Percentiles rank a stretch among this genome's conserved stretches.
These are phyloP conservation scores for Stramonita haemastoma DNA, from an alignment of 2,888 invertebrate species.

Conservation along the genomic window DNA sequence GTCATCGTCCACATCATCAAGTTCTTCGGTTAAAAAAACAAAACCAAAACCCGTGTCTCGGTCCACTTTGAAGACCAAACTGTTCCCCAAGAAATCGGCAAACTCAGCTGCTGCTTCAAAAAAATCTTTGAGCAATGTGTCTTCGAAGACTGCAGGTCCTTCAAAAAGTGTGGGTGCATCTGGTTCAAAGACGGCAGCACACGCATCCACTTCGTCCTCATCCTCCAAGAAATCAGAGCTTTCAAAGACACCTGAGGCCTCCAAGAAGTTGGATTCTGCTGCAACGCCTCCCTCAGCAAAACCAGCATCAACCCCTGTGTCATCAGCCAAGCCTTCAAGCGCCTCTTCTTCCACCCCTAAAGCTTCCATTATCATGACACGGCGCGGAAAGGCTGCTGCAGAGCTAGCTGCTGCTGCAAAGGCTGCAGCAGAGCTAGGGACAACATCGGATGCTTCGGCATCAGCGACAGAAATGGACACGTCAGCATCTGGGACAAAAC, in stretches of 20 bases:
- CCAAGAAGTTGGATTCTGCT: not conserved
- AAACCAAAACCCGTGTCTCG: not conserved
- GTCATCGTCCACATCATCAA: slow-evolving; percentile 21
- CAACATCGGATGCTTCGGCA: not conserved
- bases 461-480: not conserved
- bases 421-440: not conserved
- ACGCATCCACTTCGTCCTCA: not conserved
- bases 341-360: not conserved
- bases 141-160: not conserved
- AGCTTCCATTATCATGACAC: slow-evolving; percentile 36
- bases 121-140: not conserved
- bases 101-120: slow-evolving; percentile 18
- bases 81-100: not conserved
- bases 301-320: not conserved
- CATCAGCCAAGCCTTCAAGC: not conserved
- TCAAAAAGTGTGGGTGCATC: not conserved
- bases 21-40: not conserved
- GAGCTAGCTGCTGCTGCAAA: not conserved
- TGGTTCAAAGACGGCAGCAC: not conserved
- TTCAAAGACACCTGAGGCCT: not conserved
- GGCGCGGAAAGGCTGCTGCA: slow-evolving; percentile 38
- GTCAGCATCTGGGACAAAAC: not conserved
- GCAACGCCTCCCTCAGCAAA: slow-evolving; percentile 4
- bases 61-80: not conserved
- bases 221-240: not conserved